These are phyloP conservation scores for Nasonovia ribisnigri DNA, from an alignment of 2,888 invertebrate genomes.

Conservation along the genomic window DNA sequence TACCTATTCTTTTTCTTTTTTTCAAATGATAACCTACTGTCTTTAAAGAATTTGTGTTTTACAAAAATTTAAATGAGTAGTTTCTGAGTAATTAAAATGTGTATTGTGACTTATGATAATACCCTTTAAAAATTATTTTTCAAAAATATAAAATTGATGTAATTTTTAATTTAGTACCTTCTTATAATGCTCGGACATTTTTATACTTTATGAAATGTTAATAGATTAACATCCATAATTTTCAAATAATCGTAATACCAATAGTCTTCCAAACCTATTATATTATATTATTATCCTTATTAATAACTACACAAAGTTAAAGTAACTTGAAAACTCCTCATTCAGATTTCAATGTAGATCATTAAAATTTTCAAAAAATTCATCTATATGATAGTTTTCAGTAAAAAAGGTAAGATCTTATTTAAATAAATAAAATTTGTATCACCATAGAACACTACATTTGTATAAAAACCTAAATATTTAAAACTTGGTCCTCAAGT, in stretches of 20 bases:
- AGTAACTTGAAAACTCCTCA: neutral
- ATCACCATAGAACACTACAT: neutral
- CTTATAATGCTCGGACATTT: neutral
- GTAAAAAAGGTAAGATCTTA: neutral
- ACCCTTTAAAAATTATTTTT: neutral
- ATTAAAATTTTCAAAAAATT: neutral
- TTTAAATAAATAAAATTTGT: neutral
- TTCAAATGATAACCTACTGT: neutral
- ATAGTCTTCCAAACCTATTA: neutral
- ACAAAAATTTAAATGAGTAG: neutral
- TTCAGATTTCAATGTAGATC: neutral
- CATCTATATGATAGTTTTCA: neutral
- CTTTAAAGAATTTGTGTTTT: too few species aligned
- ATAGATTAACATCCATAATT: neutral
- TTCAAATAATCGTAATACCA: neutral
- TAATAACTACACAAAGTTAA: neutral
- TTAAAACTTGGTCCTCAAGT: neutral
- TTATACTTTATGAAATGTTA: neutral
- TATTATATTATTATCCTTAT: neutral
- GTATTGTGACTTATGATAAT: neutral
- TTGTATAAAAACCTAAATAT: neutral
- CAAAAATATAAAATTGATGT: neutral
- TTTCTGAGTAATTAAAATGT: neutral
- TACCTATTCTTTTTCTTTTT: neutral
- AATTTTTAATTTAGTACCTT: neutral